Conservation (phyloP, 2,797 vertebrate species). For the Gastrophryne carolinensis region DNA sequence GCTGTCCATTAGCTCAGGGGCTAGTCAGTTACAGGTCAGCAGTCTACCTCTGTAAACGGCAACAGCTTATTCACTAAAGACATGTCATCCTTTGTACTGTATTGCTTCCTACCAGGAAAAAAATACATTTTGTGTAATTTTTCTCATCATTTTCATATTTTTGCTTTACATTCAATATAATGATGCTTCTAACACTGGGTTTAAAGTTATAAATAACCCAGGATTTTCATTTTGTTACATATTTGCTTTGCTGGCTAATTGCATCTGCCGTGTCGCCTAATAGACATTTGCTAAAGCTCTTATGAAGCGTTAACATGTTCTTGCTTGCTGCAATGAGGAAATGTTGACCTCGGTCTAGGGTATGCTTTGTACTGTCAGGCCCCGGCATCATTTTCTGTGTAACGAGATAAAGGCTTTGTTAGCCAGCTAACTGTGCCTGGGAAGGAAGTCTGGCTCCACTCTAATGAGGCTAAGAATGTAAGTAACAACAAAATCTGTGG, state of each 20-base stretch:
- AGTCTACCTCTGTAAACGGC: too few species aligned
- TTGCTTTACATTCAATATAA: too few species aligned
- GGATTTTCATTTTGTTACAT: background rate
- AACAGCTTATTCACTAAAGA: too few species aligned
- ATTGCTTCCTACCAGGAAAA: too few species aligned
- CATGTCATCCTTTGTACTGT: too few species aligned
- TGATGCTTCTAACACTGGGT: too few species aligned
- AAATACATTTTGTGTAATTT: too few species aligned
- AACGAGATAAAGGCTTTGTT: background rate
- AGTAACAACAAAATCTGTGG: conserved; percentile 3
- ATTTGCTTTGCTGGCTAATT: background rate
- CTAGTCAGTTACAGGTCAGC: too few species aligned
- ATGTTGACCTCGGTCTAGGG: conserved; percentile 33
- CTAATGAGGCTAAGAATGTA: conserved; percentile 38
- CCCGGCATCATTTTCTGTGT: conserved; percentile 15
- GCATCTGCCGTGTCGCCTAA: conserved; percentile 12
- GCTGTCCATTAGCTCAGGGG: too few species aligned
- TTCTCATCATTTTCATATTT: too few species aligned
- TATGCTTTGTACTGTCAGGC: conserved; percentile 5
- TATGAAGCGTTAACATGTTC: conserved; percentile 8
- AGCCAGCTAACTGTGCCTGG: conserved; percentile 22
- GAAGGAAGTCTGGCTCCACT: conserved; percentile 36
- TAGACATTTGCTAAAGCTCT: conserved; percentile 45
- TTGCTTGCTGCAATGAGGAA: conserved; percentile 40
- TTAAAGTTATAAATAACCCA: background rate